phyloP scores from a whole-genome alignment of 2,888 invertebrate species.

The Trichacis sp. region DNA sequence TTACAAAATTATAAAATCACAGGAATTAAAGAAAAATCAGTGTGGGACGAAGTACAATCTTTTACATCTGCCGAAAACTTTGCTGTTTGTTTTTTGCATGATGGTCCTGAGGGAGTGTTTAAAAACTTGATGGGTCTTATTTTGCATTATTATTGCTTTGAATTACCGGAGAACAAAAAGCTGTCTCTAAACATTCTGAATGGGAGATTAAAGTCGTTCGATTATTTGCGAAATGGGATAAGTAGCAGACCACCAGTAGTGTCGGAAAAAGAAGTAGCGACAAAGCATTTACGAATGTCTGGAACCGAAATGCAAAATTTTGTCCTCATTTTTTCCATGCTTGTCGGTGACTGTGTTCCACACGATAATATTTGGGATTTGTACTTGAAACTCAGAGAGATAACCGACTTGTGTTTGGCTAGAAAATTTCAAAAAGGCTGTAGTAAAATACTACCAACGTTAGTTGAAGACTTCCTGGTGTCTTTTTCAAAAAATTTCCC shows the following conservation, averaged over 20 bases:
- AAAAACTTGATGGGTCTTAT: slow-evolving; percentile 13
- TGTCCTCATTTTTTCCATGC: slow-evolving; percentile 21
- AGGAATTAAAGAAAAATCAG: slow-evolving; percentile 13
- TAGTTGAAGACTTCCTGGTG: slow-evolving; percentile 20
- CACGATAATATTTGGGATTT: slow-evolving; percentile 20
- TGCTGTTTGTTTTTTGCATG: slow-evolving; percentile 21
- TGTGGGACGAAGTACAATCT: slow-evolving; percentile 8
- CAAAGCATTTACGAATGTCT: slow-evolving; percentile 20
- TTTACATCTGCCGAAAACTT: slow-evolving; percentile 6
- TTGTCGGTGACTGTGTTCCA: slow-evolving; percentile 23
- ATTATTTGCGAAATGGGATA: slow-evolving; percentile 11
- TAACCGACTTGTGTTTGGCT: slow-evolving; percentile 3
- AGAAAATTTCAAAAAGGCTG: slow-evolving; percentile 1
- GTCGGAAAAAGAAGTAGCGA: slow-evolving; percentile 8
- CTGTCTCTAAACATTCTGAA: slow-evolving; percentile 18
- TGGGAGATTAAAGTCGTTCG: slow-evolving; percentile 14
- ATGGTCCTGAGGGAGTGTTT: slow-evolving; percentile 21
- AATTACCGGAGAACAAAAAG: neutral
- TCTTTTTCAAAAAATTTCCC: slow-evolving; percentile 6
- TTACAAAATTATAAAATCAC: too few species aligned
- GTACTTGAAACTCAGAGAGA: slow-evolving; percentile 21
- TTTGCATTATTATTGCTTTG: slow-evolving; percentile 4
- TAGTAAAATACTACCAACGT: slow-evolving; percentile 5
- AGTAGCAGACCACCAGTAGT: slow-evolving; percentile 23
- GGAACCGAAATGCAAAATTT: slow-evolving; percentile 35